Percentiles rank a stretch among this genome's conserved stretches.
These are phyloP conservation scores for Venustaconcha ellipsiformis DNA, from an alignment of 1,140 invertebrate species.

Conservation along the genomic window DNA sequence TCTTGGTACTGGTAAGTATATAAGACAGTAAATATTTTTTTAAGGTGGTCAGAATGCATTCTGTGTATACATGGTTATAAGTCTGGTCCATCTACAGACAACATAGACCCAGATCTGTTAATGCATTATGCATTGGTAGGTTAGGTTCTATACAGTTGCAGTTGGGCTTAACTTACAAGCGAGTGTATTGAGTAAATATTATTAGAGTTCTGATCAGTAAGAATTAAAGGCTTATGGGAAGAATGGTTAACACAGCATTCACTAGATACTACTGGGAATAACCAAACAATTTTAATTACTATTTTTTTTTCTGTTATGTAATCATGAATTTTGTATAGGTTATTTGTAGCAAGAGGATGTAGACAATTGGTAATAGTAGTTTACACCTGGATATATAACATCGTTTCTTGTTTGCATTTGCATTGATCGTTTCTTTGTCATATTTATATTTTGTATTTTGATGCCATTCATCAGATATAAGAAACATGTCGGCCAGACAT, in stretches of 20 bases:
- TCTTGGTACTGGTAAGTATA: slow-evolving; percentile 47
- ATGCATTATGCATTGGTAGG: background rate
- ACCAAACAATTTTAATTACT: too few relatives aligned
- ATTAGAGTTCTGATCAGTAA: too few relatives aligned
- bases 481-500: too few relatives aligned
- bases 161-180: too few relatives aligned
- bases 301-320: too few relatives aligned
- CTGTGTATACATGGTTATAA: background rate
- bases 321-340: too few relatives aligned
- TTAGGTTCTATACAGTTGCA: too few relatives aligned
- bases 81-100: background rate
- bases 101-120: background rate
- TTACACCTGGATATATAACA: background rate
- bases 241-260: too few relatives aligned
- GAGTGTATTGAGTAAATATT: too few relatives aligned
- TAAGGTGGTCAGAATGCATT: background rate
- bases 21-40: background rate
- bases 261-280: too few relatives aligned
- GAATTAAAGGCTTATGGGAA: too few relatives aligned
- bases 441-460: background rate
- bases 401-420: background rate
- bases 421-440: background rate
- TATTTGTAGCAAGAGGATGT: background rate
- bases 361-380: background rate
- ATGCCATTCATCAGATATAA: too few relatives aligned